Evolutionary conservation across 2,113 vertebrate genomes (phyloP).

Genomic region (Trichomycterus rosablanca): DNA sequence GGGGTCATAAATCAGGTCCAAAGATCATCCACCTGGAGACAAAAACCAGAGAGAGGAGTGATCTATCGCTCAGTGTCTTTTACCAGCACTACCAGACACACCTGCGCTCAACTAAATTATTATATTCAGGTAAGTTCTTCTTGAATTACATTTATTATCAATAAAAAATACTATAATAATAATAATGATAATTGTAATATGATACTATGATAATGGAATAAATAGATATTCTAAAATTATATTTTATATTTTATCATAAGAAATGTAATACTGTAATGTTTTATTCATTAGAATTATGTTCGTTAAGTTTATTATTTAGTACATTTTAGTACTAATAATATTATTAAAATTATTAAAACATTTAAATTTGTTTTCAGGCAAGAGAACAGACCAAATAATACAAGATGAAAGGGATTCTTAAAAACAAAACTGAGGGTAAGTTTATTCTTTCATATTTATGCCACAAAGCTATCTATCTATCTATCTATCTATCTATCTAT

Average conservation of each 20-base stretch:
- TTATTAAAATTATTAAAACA: not conserved
- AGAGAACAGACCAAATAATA: slow-evolving; percentile 15
- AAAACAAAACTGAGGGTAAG: slow-evolving; percentile 49
- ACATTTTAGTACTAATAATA: not conserved
- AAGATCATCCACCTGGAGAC: slow-evolving; percentile 8
- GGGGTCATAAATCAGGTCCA: slow-evolving; percentile 13
- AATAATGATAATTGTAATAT: too few relatives aligned
- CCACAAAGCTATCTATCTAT: too few relatives aligned
- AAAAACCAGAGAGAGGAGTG: slow-evolving; percentile 4
- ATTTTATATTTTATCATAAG: too few relatives aligned
- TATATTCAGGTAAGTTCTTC: slow-evolving; percentile 16
- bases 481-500: not conserved
- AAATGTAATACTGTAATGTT: too few relatives aligned
- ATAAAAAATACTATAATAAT: not conserved
- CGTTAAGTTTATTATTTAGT: not conserved
- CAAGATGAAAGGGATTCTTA: slow-evolving; percentile 61
- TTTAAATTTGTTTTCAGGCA: not conserved
- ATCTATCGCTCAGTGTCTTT: not conserved
- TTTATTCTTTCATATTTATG: not conserved
- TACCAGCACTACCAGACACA: not conserved
- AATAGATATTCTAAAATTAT: too few relatives aligned
- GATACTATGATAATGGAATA: too few relatives aligned
- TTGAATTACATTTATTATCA: not conserved
- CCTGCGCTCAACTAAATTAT: not conserved
- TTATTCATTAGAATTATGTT: too few relatives aligned